phyloP scores from a whole-genome alignment of 2,888 invertebrate species.

The Steinernema scapterisci region DNA sequence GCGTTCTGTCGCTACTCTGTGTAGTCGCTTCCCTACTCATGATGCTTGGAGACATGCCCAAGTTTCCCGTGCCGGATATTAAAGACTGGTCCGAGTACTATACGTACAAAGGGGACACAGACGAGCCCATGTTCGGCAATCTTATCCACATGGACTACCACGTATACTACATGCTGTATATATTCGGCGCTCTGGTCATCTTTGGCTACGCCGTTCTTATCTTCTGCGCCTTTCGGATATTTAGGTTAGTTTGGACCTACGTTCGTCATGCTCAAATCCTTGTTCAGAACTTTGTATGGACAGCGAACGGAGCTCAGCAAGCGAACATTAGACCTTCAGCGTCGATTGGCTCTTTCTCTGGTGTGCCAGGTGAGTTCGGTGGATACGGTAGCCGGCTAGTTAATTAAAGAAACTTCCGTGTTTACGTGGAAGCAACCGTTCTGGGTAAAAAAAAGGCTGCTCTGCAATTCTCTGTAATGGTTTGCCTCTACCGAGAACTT shows the following conservation, averaged over 20 bases:
- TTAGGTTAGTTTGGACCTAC: not conserved
- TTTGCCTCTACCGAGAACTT: no score
- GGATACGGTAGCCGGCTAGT: no score
- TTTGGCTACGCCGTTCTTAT: slow-evolving; percentile 33
- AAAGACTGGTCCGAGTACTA: slow-evolving; percentile 38
- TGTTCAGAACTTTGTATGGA: slow-evolving; percentile 22
- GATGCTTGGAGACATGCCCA: slow-evolving; percentile 35
- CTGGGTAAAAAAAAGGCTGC: no score
- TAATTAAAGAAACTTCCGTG: no score
- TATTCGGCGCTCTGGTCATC: slow-evolving; percentile 1
- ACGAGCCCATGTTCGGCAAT: slow-evolving; percentile 37
- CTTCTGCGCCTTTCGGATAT: slow-evolving; percentile 35
- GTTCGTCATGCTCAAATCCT: not conserved
- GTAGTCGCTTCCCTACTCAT: slow-evolving; percentile 16
- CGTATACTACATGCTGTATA: slow-evolving; percentile 35
- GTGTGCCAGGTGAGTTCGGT: slow-evolving; percentile 32
- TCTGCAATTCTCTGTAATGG: no score
- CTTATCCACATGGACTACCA: slow-evolving; percentile 37
- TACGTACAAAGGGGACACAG: slow-evolving; percentile 35
- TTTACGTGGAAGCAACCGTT: no score
- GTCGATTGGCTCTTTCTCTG: slow-evolving; percentile 31
- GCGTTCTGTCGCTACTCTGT: not conserved
- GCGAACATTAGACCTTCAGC: slow-evolving; percentile 34
- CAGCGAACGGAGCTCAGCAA: slow-evolving; percentile 26
- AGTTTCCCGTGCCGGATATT: slow-evolving; percentile 20